These are phyloP conservation scores for Onychostruthus taczanowskii DNA, from an alignment of 2,113 vertebrate genomes.

Conservation along the genomic window DNA sequence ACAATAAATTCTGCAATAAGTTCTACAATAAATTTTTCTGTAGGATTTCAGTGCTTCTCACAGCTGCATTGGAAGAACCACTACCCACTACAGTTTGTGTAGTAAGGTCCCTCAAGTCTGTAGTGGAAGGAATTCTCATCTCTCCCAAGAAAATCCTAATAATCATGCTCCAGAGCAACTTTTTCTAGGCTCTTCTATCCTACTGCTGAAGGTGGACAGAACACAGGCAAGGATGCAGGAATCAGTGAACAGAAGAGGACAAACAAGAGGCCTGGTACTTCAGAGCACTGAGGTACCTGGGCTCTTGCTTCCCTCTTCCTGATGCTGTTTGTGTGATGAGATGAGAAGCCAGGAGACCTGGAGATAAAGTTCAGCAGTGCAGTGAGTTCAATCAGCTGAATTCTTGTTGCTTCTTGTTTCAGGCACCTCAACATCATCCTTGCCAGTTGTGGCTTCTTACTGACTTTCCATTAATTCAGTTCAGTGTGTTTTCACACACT, in stretches of 20 bases:
- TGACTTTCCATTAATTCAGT: neutral
- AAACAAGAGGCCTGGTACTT: neutral
- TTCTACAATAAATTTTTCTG: neutral
- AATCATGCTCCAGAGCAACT: neutral
- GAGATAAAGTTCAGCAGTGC: neutral
- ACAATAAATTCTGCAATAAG: neutral
- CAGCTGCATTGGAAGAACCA: neutral
- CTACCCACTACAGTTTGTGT: accelerated
- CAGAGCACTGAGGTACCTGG: neutral
- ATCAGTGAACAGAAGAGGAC: neutral
- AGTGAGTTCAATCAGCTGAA: neutral
- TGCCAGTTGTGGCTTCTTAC: neutral
- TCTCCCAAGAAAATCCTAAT: neutral
- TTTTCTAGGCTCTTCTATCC: neutral
- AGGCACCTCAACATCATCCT: neutral
- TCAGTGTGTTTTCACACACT: neutral
- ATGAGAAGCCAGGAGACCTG: neutral
- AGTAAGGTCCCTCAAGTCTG: neutral
- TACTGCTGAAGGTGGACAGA: neutral
- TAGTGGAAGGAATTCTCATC: neutral
- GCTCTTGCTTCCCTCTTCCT: neutral
- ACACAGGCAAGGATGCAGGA: neutral
- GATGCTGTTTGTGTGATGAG: neutral
- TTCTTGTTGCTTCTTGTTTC: neutral
- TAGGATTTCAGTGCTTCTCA: neutral